phyloP scores from a whole-genome alignment of 2,113 vertebrate species.

The Campylomormyrus numenius region DNA sequence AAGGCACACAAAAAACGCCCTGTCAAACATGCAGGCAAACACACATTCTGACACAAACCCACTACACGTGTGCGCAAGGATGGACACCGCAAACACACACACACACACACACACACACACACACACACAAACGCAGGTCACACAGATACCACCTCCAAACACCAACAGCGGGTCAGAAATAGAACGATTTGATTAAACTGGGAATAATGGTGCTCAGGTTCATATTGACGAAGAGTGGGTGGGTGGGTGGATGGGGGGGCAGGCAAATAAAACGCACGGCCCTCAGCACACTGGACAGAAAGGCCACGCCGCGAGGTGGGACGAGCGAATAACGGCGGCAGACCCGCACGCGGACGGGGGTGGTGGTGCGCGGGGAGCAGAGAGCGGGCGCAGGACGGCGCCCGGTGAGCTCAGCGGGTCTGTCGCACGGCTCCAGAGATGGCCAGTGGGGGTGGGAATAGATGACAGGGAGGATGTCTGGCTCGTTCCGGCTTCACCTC shows the following conservation, averaged over 20 bases:
- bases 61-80: not conserved
- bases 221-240: conserved; percentile 50
- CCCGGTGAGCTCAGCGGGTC: not conserved
- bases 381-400: conserved; percentile 33
- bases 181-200: conserved; percentile 35
- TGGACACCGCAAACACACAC: not conserved
- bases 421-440: not conserved
- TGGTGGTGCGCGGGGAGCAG: conserved; percentile 8
- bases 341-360: conserved; percentile 36
- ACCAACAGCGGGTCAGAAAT: not conserved
- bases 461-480: conserved; percentile 9
- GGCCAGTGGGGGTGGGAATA: not conserved
- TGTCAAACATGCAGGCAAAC: conserved; percentile 9
- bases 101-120: not conserved
- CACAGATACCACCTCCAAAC: conserved; percentile 19
- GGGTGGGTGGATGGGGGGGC: conserved; percentile 37
- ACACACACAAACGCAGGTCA: not conserved
- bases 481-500: not conserved
- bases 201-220: conserved; percentile 32
- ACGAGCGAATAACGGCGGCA: not conserved
- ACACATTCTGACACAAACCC: not conserved
- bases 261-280: conserved; percentile 10
- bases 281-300: conserved; percentile 12
- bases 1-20: conserved; percentile 13
- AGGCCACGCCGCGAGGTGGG: conserved; percentile 20